phyloP scores from a whole-genome alignment of 2,888 invertebrate genomes.

The Nemotelus pantherinus region DNA sequence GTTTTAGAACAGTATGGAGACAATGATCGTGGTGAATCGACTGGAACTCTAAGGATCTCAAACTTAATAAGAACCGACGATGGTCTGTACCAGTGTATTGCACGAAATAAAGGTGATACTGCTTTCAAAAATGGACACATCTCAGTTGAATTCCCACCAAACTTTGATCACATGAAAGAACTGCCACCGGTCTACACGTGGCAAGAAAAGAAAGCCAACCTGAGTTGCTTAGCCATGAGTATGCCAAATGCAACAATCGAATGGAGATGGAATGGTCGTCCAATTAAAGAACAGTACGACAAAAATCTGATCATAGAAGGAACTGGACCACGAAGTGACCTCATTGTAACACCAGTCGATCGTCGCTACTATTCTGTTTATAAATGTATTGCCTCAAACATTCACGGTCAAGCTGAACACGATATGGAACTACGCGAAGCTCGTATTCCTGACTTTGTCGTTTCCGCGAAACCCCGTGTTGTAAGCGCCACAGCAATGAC shows the following conservation, averaged over 20 bases:
- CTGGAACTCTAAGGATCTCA: conserved; percentile 75
- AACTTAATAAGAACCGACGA: conserved; percentile 78
- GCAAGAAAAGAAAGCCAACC: conserved; percentile 81
- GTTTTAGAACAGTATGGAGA: conserved; percentile 69
- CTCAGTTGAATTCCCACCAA: conserved; percentile 83
- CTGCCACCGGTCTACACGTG: conserved; percentile 84
- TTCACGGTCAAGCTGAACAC: conserved; percentile 74
- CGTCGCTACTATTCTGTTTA: conserved; percentile 76
- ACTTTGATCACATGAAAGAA: conserved; percentile 77
- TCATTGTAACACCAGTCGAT: conserved; percentile 76
- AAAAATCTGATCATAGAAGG: conserved; percentile 71
- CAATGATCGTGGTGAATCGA: conserved; percentile 69
- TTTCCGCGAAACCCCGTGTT: conserved; percentile 73
- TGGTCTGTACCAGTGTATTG: conserved; percentile 88
- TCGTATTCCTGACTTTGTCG: conserved; percentile 73
- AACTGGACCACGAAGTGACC: conserved; percentile 76
- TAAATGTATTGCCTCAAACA: conserved; percentile 84
- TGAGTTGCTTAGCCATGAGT: conserved; percentile 87
- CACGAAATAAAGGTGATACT: conserved; percentile 80
- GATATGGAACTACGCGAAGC: conserved; percentile 80
- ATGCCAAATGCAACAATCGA: conserved; percentile 92
- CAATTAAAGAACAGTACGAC: conserved; percentile 66
- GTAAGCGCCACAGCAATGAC: conserved; percentile 86
- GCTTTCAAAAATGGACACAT: conserved; percentile 83
- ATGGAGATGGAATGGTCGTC: conserved; percentile 76